Evolutionary conservation across 2,888 invertebrate genomes (phyloP), one percentile per base, ranked within the genome.

Genomic region (Tachina grossa): DNA sequence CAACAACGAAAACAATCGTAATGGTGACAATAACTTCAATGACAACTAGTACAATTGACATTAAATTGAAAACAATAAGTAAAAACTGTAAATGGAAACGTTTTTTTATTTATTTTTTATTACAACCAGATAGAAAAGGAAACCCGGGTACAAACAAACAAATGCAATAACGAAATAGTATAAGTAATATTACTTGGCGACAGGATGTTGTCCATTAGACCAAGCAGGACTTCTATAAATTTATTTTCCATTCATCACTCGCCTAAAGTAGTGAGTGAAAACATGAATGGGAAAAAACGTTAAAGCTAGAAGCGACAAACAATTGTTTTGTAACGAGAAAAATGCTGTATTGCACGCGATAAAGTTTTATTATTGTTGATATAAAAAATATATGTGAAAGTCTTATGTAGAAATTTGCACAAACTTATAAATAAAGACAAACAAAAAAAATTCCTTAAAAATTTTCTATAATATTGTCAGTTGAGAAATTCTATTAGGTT

Each of bases 311-410:
- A 84, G 71, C 49, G 66, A 66, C 63, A 71, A 59, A 75, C 53
- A 65, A 74, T 79, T 79, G 72, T 43, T 51, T 55, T 83, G 69
- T 63, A 77, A 53, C 82, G 49, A 83, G 49, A 41, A 11, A 63
- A 53, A 31, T 65, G 61, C 51, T 77, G 72, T 39, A 39, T 47
- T 53, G 77, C 91, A 89, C 89, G 90, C 88, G 90, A 90, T 91
- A 91, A 91, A 91, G 88, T 91, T 91, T 91, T 91, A 91, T 91
- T 90, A 87, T 80, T 85, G 83, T 81, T 85, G 68, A n/a, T n/a
- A n/a, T n/a, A n/a, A 51, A 63, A 86, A 72, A 72, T 19, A 9
- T 10, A 49, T 59, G 63, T 57, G 16, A 53, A 43, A 69, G 10
- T 11, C n/a, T 39, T 61, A 79, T 16, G 53, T 16, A 16, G 14